Conservation (phyloP, 2,888 invertebrate genomes). For the Tinea trinotella region DNA sequence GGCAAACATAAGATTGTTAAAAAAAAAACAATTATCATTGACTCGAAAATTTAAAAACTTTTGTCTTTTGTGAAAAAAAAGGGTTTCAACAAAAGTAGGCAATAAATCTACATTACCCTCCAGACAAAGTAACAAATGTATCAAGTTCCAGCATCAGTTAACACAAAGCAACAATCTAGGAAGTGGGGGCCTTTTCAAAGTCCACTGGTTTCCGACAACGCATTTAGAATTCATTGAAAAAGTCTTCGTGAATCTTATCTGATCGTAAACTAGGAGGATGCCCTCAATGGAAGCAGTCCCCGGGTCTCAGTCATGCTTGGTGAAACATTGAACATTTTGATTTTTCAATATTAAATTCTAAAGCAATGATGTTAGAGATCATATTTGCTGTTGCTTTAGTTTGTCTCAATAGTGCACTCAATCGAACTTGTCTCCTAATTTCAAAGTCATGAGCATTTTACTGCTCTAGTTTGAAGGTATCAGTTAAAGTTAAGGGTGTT, state of each 20-base stretch:
- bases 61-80: neutral
- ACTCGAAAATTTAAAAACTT: neutral
- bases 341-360: neutral
- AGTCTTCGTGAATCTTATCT: conserved; percentile 64
- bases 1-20: too few relatives aligned
- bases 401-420: conserved; percentile 35
- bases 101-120: neutral
- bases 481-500: conserved; percentile 7
- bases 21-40: neutral
- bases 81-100: neutral
- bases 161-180: conserved; percentile 16
- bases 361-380: neutral
- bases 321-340: neutral
- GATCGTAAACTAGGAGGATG: conserved; percentile 47
- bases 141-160: conserved; percentile 16
- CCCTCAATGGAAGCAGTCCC: conserved; percentile 3
- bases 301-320: neutral
- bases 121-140: conserved; percentile 13
- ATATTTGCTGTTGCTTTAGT: neutral
- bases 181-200: conserved; percentile 13
- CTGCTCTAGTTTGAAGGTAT: conserved; percentile 8
- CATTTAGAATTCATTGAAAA: conserved; percentile 74
- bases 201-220: conserved; percentile 24
- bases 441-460: conserved; percentile 52
- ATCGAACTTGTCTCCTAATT: conserved; percentile 40